phyloP scores from a whole-genome alignment of 2,797 vertebrate species.

The Gallinago nigripennis region DNA sequence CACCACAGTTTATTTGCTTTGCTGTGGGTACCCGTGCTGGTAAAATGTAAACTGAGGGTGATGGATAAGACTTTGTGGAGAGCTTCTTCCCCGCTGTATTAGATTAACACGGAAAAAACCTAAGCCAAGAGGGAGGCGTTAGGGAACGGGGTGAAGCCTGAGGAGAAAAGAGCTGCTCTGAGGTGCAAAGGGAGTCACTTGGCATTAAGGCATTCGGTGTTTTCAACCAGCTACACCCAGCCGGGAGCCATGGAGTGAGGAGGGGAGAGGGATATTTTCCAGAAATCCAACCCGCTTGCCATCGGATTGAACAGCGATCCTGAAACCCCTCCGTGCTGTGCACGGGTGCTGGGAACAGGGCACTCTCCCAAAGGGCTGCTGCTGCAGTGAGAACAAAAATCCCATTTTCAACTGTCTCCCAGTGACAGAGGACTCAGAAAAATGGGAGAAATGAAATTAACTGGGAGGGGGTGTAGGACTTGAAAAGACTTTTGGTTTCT shows the following conservation, averaged over 20 bases:
- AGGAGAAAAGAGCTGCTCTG: fast-evolving
- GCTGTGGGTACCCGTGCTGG: not conserved
- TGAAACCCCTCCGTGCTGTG: fast-evolving
- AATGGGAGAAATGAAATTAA: not conserved
- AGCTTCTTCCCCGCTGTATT: not conserved
- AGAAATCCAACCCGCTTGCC: not conserved
- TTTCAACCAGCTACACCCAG: not conserved
- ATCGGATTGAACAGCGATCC: not conserved
- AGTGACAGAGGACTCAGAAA: not conserved
- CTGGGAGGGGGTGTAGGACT: not conserved
- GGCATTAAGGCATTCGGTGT: fast-evolving
- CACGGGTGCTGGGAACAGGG: fast-evolving
- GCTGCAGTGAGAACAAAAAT: not conserved
- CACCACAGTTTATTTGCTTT: not conserved
- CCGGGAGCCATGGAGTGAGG: not conserved
- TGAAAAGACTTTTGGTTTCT: not conserved
- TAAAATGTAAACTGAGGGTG: not conserved
- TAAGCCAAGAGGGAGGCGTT: not conserved
- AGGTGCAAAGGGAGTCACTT: not conserved
- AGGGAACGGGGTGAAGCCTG: not conserved
- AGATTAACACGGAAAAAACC: not conserved
- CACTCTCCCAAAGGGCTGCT: not conserved
- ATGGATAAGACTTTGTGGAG: not conserved
- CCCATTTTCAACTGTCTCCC: not conserved
- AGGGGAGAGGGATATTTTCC: not conserved